phyloP scores from a whole-genome alignment of 2,888 invertebrate genomes.

The Scaptomyza flava region DNA sequence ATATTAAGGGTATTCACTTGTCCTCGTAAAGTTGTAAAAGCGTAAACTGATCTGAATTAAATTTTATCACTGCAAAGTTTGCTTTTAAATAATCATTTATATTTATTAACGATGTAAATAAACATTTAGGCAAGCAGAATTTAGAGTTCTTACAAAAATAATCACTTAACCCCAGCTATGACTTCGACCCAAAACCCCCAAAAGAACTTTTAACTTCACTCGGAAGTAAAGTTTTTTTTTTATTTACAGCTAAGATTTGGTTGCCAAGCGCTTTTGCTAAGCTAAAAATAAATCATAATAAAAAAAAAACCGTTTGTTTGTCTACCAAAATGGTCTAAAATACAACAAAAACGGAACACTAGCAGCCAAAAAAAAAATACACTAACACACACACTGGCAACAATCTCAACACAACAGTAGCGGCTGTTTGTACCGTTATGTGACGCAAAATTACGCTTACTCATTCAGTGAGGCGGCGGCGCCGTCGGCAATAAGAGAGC shows the following conservation, averaged over 20 bases:
- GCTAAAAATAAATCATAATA: slow-evolving; percentile 80
- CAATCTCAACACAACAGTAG: slow-evolving; percentile 63
- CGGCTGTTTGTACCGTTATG: slow-evolving; percentile 76
- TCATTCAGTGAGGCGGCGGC: slow-evolving; percentile 67
- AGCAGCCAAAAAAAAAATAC: slow-evolving; percentile 52
- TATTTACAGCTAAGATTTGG: slow-evolving; percentile 70
- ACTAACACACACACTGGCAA: slow-evolving; percentile 14
- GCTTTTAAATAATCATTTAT: no score
- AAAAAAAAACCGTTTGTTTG: slow-evolving; percentile 78
- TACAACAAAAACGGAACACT: slow-evolving; percentile 62
- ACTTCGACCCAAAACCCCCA: slow-evolving; percentile 50
- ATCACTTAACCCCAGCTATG: slow-evolving; percentile 6
- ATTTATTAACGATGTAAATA: background rate
- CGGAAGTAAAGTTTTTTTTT: slow-evolving; percentile 59
- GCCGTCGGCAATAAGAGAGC: slow-evolving; percentile 31
- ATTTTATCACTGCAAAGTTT: no score
- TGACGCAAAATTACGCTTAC: slow-evolving; percentile 81
- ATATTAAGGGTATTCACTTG: no score
- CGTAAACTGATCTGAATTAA: no score
- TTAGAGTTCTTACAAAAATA: background rate
- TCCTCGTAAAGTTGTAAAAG: no score
- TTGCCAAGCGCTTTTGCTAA: slow-evolving; percentile 62
- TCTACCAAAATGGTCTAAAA: slow-evolving; percentile 79
- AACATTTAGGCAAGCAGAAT: background rate
- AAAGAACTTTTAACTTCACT: slow-evolving; percentile 59